Percentiles rank a stretch among this genome's conserved stretches.
Conservation (phyloP, 37 sponge, comb jelly and placozoan species). For the Oopsacas minuta region DNA sequence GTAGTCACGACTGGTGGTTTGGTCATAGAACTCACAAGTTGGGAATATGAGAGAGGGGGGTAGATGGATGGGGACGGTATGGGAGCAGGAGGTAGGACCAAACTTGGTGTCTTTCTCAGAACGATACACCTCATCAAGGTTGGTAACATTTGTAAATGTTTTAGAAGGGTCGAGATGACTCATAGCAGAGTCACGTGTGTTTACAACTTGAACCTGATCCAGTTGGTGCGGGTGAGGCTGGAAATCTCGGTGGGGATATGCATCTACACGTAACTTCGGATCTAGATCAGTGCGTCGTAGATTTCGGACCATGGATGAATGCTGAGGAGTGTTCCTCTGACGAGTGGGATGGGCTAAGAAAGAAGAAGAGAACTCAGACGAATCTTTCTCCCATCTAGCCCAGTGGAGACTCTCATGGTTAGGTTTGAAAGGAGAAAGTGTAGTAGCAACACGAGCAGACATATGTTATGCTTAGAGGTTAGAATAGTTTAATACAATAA, state of each 20-base stretch:
- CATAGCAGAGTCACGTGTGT: neutral
- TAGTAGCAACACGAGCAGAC: neutral
- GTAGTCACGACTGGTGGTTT: constrained; percentile 1
- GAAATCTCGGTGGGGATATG: neutral
- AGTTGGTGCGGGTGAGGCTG: constrained; percentile 13
- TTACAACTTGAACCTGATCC: neutral
- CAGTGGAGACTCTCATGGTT: constrained; percentile 12
- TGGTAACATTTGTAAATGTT: neutral
- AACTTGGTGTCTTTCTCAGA: constrained; percentile 13
- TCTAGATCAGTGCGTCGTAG: neutral
- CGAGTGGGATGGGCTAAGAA: neutral
- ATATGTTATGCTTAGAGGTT: neutral
- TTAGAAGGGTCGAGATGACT: constrained; percentile 16
- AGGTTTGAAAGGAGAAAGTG: neutral
- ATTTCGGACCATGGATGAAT: neutral
- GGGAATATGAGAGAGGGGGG: constrained; percentile 2
- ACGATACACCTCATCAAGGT: neutral
- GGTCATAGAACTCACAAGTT: neutral
- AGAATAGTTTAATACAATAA: neutral
- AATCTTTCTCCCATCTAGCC: constrained; percentile 15
- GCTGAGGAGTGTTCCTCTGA: neutral
- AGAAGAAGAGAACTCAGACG: constrained; percentile 13
- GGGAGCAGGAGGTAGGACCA: neutral
- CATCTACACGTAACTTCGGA: neutral
- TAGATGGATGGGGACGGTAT: neutral